A percentile compares a stretch with the other conserved stretches of the same genome.
These are phyloP conservation scores for Steinernema carpocapsae DNA, from an alignment of 2,888 invertebrate species.

Conservation along the genomic window DNA sequence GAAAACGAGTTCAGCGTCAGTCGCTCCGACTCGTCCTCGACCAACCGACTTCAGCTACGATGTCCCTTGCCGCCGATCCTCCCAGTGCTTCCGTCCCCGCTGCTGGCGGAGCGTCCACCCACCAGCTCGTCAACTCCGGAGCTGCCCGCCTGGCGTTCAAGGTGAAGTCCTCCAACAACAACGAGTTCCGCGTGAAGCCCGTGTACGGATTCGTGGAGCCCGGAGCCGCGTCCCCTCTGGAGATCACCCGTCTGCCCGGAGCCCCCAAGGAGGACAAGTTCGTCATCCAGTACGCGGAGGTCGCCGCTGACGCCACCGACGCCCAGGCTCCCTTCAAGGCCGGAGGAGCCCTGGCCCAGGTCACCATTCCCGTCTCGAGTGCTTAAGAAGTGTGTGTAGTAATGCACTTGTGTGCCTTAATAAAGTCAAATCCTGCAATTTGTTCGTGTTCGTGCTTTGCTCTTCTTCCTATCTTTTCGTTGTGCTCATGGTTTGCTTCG, in stretches of 20 bases:
- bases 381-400: too few species aligned
- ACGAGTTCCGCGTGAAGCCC: conserved; percentile 51
- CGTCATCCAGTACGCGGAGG: conserved; percentile 53
- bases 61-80: conserved; percentile 49
- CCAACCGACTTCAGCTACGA: conserved; percentile 24
- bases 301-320: conserved; percentile 53
- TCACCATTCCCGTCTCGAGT: conserved; percentile 48
- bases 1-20: too few species aligned
- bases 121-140: conserved; percentile 43
- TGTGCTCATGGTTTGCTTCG: too few species aligned
- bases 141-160: conserved; percentile 43
- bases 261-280: conserved; percentile 54
- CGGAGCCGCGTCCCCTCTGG: conserved; percentile 46
- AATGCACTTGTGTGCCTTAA: too few species aligned
- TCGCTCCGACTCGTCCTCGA: too few species aligned
- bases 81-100: conserved; percentile 49
- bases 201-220: conserved; percentile 56
- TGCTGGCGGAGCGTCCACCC: conserved; percentile 42
- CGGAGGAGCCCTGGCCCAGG: conserved; percentile 52
- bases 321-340: conserved; percentile 56
- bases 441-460: too few species aligned
- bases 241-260: conserved; percentile 47
- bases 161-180: conserved; percentile 55
- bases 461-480: too few species aligned
- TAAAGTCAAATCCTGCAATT: too few species aligned